Percentiles rank a stretch among this genome's conserved stretches.
Evolutionary conservation across 2,797 vertebrate species (phyloP).

Genomic region (Pelochelys cantorii): DNA sequence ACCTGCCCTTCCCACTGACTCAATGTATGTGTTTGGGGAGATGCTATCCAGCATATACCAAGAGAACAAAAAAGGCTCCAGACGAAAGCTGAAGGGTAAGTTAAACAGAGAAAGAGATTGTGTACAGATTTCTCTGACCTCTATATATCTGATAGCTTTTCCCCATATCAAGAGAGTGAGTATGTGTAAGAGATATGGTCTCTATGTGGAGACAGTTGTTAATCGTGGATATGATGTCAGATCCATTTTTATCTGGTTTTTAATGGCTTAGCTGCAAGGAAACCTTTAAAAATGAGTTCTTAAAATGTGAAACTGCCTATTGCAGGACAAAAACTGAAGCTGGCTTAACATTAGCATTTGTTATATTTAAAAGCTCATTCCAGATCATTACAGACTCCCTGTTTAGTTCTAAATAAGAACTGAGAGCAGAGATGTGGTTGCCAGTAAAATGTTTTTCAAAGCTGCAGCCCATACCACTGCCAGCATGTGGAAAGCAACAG

Average conservation of each 20-base stretch:
- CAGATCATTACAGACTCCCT: background rate
- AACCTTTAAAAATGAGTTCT: constrained; percentile 4
- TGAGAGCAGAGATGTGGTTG: constrained; percentile 7
- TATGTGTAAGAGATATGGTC: constrained; percentile 5
- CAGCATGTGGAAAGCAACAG: constrained; percentile 50
- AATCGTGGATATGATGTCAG: constrained; percentile 21
- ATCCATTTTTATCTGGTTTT: background rate
- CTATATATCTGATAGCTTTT: constrained; percentile 17
- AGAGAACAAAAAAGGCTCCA: constrained; percentile 54
- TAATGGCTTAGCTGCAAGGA: constrained; percentile 29
- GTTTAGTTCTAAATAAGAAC: constrained; percentile 30
- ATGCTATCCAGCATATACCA: background rate
- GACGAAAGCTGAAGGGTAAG: constrained; percentile 59
- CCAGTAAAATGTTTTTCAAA: constrained; percentile 16
- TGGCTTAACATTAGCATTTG: background rate
- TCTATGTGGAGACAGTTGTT: constrained; percentile 1
- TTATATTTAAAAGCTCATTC: constrained; percentile 22
- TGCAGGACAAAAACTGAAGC: background rate
- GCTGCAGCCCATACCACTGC: background rate
- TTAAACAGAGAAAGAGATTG: constrained; percentile 40
- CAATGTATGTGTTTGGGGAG: background rate
- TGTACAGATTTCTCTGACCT: constrained; percentile 34
- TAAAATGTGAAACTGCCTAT: constrained; percentile 3
- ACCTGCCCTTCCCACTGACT: accelerated
- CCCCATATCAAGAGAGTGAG: constrained; percentile 58